Evolutionary conservation across 2,888 invertebrate genomes (phyloP).

Genomic region (Ochlodes sylvanus): DNA sequence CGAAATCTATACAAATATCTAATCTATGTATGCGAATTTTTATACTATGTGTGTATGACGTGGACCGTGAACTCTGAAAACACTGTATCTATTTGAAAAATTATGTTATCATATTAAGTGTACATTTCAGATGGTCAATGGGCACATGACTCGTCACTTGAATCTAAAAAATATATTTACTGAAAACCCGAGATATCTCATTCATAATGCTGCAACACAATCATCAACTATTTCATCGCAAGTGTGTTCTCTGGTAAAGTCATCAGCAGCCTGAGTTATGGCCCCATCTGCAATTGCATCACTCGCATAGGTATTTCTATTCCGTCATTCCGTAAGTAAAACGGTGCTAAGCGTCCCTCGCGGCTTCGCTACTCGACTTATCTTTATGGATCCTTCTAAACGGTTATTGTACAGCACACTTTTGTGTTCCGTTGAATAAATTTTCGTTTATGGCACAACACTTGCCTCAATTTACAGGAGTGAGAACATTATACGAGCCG

Average conservation of each 20-base stretch:
- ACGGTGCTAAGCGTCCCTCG: slow-evolving; percentile 20
- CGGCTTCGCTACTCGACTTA: slow-evolving; percentile 29
- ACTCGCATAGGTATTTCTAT: slow-evolving; percentile 19
- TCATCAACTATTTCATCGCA: background rate
- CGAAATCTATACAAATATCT: no score
- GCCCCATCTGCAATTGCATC: slow-evolving; percentile 18
- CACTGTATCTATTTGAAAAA: no score
- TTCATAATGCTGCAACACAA: background rate
- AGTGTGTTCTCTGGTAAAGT: slow-evolving; percentile 1
- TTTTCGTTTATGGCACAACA: slow-evolving; percentile 25
- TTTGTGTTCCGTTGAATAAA: slow-evolving; percentile 33
- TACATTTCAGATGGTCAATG: no score
- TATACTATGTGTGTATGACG: no score
- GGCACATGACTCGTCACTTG: no score
- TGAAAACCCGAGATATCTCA: no score
- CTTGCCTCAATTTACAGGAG: slow-evolving; percentile 16
- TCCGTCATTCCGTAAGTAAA: slow-evolving; percentile 18
- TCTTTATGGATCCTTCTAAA: slow-evolving; percentile 36
- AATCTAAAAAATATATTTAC: no score
- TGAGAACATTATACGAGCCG: slow-evolving; percentile 12
- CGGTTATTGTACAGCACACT: slow-evolving; percentile 30
- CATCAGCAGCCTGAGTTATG: slow-evolving; percentile 12
- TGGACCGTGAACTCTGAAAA: no score
- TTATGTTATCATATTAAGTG: no score
- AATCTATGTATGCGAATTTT: no score